Evolutionary conservation across 2,113 vertebrate genomes (phyloP), one percentile per base, ranked within the genome.

Genomic region (Brachionichthys hirsutus): DNA sequence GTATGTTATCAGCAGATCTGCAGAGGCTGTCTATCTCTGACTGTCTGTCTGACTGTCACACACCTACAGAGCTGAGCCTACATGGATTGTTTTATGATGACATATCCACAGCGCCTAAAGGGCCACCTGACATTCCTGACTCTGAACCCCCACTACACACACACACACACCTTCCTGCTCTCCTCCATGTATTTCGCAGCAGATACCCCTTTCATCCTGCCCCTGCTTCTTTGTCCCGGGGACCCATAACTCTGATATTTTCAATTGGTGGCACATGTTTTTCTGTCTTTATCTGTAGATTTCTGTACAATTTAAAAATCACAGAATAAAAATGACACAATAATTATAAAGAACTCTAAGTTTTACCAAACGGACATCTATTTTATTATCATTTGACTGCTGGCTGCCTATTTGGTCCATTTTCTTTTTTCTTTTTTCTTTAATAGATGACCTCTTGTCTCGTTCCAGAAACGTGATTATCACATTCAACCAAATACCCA

Each of bases 61-160:
- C 83, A 85, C 74, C 73, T 17, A 54, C 18, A 0, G 57, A 80
- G 64, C 53, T 80, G 81, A 88, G 78, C 79, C 85, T 69, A 54
- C 70, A 78, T 74, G 79, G 82, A 87, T 90, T 87, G 86, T 89
- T 89, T 90, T 91, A 92, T 89, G 88, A 90, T 90, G 86, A 91
- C 88, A 92, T 88, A 90, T 90, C 85, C 82, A 77, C 84, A 84
- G 81, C 22, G 90, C 90, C 91, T 78, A 82, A 67, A 92, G 89
- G 90, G 86, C 87, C 89, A 92, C 88, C 91, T 89, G 85, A 91
- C 88, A 92, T 92, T 92, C 89, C 90, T 78, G 71, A 78, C 84
- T 75, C 73, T 85, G 86, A 89, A 81, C 84, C 80, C 71, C 75
- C 67, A 54, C 30, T 17, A 40, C 54, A 54, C 58, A 57, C 50